phyloP scores from a whole-genome alignment of 2,113 vertebrate genomes.

The Tachycineta bicolor region DNA sequence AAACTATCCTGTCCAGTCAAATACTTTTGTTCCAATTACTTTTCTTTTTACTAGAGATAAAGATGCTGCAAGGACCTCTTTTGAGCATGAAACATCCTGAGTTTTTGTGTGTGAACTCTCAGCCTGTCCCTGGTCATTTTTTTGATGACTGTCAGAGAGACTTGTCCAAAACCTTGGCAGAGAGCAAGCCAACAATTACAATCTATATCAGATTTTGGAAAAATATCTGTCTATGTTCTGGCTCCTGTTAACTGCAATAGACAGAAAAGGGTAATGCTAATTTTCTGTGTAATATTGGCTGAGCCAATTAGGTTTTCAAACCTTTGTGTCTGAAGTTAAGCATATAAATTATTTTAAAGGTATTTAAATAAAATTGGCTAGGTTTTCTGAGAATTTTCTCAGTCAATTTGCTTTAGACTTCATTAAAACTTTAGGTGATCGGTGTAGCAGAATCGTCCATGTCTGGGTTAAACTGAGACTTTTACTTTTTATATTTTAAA shows the following conservation, averaged over 20 bases:
- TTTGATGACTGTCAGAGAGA: neutral
- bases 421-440: slow-evolving; percentile 43
- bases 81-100: rapidly evolving
- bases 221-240: neutral
- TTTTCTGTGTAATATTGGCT: slow-evolving; percentile 6
- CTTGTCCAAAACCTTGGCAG: neutral
- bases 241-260: neutral
- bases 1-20: neutral
- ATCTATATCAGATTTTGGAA: neutral
- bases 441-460: neutral
- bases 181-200: neutral
- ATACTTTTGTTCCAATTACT: neutral
- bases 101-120: neutral
- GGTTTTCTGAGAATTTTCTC: slow-evolving; percentile 8
- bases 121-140: neutral
- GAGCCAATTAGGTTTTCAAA: slow-evolving; percentile 44
- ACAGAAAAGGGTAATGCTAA: neutral
- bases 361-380: slow-evolving; percentile 36
- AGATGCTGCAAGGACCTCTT: neutral
- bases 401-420: slow-evolving; percentile 41
- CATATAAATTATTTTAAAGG: slow-evolving; percentile 57
- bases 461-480: slow-evolving; percentile 8
- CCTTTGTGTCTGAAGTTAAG: slow-evolving; percentile 47
- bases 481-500: slow-evolving; percentile 26
- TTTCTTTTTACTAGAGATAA: neutral